Conservation (phyloP, 2,888 invertebrate species). For the Drosophila anomelani region DNA sequence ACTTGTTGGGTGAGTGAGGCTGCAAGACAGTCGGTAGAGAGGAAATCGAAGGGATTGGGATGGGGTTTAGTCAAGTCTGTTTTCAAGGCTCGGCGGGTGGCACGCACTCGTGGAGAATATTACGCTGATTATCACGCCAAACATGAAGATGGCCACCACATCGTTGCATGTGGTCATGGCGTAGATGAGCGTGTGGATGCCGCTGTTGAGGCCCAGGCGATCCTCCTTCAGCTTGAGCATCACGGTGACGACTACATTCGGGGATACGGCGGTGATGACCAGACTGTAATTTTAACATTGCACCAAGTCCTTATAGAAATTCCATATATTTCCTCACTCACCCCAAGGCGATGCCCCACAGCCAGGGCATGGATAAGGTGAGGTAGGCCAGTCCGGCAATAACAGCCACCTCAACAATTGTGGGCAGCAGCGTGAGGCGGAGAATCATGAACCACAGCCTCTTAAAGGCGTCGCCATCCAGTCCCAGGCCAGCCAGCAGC, state of each 20-base stretch:
- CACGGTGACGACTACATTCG: slow-evolving; percentile 90
- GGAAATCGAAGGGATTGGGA: slow-evolving; percentile 11
- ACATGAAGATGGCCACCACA: slow-evolving; percentile 90
- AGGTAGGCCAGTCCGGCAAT: slow-evolving; percentile 86
- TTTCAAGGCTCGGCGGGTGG: slow-evolving; percentile 15
- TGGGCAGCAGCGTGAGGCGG: slow-evolving; percentile 87
- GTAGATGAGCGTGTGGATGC: slow-evolving; percentile 89
- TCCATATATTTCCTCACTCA: slow-evolving; percentile 71
- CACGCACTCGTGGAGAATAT: slow-evolving; percentile 87
- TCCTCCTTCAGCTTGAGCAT: slow-evolving; percentile 87
- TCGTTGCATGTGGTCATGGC: slow-evolving; percentile 88
- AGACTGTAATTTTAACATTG: slow-evolving; percentile 83
- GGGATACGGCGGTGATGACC: slow-evolving; percentile 89
- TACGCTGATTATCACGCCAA: slow-evolving; percentile 88
- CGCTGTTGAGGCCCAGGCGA: slow-evolving; percentile 88
- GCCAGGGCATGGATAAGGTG: slow-evolving; percentile 87
- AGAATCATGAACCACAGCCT: slow-evolving; percentile 86
- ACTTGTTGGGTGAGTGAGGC: slow-evolving; percentile 85
- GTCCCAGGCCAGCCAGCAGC: slow-evolving; percentile 88
- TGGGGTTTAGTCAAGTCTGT: slow-evolving; percentile 27
- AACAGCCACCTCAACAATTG: slow-evolving; percentile 86
- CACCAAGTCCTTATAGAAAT: not conserved
- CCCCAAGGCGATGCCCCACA: slow-evolving; percentile 87
- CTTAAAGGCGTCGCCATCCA: slow-evolving; percentile 87
- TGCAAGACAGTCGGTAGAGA: slow-evolving; percentile 63